Evolutionary conservation across 1,140 invertebrate genomes (phyloP), one percentile per base, ranked within the genome.

Genomic region (Drosophila ohnishii): DNA sequence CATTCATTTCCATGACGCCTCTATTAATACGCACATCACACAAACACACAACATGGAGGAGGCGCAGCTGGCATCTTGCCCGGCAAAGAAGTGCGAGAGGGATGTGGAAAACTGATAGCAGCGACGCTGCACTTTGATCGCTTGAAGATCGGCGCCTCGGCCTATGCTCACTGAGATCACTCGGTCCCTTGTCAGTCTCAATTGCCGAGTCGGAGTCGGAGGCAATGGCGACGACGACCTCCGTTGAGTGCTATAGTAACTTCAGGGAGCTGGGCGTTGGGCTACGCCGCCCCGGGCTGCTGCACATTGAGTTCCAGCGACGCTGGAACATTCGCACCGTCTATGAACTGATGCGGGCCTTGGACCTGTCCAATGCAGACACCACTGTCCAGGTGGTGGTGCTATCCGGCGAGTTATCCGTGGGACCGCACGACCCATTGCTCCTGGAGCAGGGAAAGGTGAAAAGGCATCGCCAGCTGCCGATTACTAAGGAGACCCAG

Each of bases 251-350:
- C 39, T 78, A 65, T 22, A 74, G 66, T 5, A 53, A 74, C 40
- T 87, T 84, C 8, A 79, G 74, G 60, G 79, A 89, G 62, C 74
- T 90, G 9, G 8, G 44, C 11, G 40, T 91, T 0, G 32, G 63
- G n/a, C 75, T 64, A 16, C 73, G 75, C n/a, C 73, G 61, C 13
- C 22, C 40, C 6, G 51, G 48, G 1, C 44, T 91, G 7, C 61
- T 80, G 5, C 93, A 92, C 56, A 94, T 98, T n/a, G 94, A 92
- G 56, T 93, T 97, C 44, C 96, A 96, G 92, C 93, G 94, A 53
- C 96, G 96, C 9, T 79, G 90, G 39, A 96, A 95, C 78, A 60
- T 72, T 16, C 75, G 79, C 44, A 90, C 81, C 14, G 53, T 87
- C 44, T 75, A 82, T 22, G 87, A 83, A 39, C 66, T 92, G 56